phyloP scores from a whole-genome alignment of 1,140 invertebrate genomes.

The Cyrtorhinus lividipennis region DNA sequence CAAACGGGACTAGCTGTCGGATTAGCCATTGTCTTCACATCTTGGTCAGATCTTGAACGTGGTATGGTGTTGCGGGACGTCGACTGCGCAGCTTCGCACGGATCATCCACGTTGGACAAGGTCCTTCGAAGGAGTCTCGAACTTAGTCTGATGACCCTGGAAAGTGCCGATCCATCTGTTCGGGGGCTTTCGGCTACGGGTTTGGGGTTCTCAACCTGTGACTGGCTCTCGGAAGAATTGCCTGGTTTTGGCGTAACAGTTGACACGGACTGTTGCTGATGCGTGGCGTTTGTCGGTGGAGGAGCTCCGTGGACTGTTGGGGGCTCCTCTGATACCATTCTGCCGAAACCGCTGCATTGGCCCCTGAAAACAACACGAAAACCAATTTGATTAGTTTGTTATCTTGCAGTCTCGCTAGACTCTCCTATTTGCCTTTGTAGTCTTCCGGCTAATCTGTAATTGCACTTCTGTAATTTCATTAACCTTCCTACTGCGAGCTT shows the following conservation, averaged over 20 bases:
- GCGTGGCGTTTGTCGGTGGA: not conserved
- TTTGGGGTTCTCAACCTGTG: not conserved
- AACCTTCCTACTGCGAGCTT: too few relatives aligned
- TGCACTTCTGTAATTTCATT: too few relatives aligned
- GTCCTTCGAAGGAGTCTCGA: conserved; percentile 11
- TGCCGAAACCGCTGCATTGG: not conserved
- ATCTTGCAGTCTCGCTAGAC: too few relatives aligned
- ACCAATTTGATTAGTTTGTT: too few relatives aligned
- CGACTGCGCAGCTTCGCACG: not conserved
- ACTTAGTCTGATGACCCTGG: conserved; percentile 12
- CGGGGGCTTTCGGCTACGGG: not conserved
- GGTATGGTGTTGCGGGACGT: not conserved
- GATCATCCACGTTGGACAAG: conserved; percentile 13
- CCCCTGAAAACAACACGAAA: not conserved
- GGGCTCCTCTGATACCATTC: not conserved
- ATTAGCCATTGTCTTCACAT: not conserved
- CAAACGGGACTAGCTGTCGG: not conserved
- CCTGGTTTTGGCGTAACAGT: not conserved
- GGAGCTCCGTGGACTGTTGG: not conserved
- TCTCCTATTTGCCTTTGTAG: too few relatives aligned
- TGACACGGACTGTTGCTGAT: not conserved
- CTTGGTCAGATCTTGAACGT: not conserved
- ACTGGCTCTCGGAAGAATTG: not conserved
- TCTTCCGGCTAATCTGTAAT: too few relatives aligned
- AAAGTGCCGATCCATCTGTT: not conserved